Base-by-base conservation (phyloP, 1,140 invertebrate genomes). In the Atta colombica region DNA sequence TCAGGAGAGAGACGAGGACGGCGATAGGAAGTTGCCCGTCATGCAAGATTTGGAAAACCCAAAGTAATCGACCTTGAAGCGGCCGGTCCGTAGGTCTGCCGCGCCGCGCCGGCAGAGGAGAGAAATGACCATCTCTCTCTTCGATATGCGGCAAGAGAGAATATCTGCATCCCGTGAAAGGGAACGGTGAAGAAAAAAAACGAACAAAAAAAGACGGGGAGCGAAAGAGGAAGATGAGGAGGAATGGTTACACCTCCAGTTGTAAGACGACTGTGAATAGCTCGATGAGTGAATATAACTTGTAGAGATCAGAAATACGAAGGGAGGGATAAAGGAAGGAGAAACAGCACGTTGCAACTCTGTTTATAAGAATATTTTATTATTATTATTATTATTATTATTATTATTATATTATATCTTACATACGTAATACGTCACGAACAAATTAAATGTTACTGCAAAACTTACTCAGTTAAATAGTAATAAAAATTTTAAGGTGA, bases 11-110 rank as follows among this genome's bases (percentile, higher is more conserved):
- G 85, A 94, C 75, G 74, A 90, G 86, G 93, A 94, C 80, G 74
- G 58, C 92, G 89, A 87, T 92, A 94, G 93, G 93, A 94, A 94
- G 92, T 93, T 77, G 82, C 68, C 72, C 72, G 81, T 86, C 86
- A 86, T 82, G 85, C 65, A 86, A 88, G 91, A 93, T 93, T 94
- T 93, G 93, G 92, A 93, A 94, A 94, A 93, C 90, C 93, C 89
- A 85, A 85, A 86, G 84, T 74, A 68, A 89, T 80, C 91, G 94
- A 91, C 94, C 94, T 95, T 95, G 92, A 92, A 90, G 88, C 88
- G 90, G 82, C 7, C 88, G 90, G 82, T 55, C 77, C 3, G 3
- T 3, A 31, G 78, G 74, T 60, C 89, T 90, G 89, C 3, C 31
- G 4, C 31, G 31, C 31, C 31, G 31, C 6, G 5, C 55, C 28